phyloP scores from a whole-genome alignment of 2,888 invertebrate species.

The Standfussiana lucernea region DNA sequence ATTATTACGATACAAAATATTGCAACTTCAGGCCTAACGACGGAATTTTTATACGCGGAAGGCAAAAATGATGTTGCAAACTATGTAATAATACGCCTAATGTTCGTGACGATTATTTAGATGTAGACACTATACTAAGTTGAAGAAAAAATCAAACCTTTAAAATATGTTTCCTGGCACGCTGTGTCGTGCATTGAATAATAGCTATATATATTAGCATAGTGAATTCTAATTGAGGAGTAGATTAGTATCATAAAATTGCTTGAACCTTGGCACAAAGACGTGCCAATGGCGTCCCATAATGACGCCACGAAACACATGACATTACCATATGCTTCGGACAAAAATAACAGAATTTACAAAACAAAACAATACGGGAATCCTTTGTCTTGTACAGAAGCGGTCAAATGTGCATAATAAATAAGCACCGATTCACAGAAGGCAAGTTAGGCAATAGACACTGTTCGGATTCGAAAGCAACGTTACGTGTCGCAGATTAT shows the following conservation, averaged over 20 bases:
- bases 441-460: slow-evolving; percentile 20
- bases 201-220: slow-evolving; percentile 37
- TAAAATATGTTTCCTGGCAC: slow-evolving; percentile 23
- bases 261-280: slow-evolving; percentile 51
- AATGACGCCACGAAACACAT: slow-evolving; percentile 43
- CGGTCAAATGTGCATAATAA: slow-evolving; percentile 14
- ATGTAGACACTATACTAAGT: slow-evolving; percentile 1
- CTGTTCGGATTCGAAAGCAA: slow-evolving; percentile 21
- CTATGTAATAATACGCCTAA: not conserved
- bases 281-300: slow-evolving; percentile 55
- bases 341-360: slow-evolving; percentile 43
- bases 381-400: slow-evolving; percentile 30
- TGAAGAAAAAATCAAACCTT: slow-evolving; percentile 15
- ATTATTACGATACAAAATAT: not conserved
- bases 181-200: slow-evolving; percentile 34
- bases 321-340: slow-evolving; percentile 32
- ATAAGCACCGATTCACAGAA: not conserved
- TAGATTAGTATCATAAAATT: slow-evolving; percentile 32
- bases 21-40: not conserved
- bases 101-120: slow-evolving; percentile 1
- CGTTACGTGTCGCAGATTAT: slow-evolving; percentile 5
- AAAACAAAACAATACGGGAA: slow-evolving; percentile 14
- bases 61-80: slow-evolving; percentile 6
- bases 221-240: slow-evolving; percentile 31
- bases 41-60: slow-evolving; percentile 2